A percentile compares a stretch with the other conserved stretches of the same genome.
Conservation (phyloP, 1,140 invertebrate genomes). For the Teleogryllus occipitalis region DNA sequence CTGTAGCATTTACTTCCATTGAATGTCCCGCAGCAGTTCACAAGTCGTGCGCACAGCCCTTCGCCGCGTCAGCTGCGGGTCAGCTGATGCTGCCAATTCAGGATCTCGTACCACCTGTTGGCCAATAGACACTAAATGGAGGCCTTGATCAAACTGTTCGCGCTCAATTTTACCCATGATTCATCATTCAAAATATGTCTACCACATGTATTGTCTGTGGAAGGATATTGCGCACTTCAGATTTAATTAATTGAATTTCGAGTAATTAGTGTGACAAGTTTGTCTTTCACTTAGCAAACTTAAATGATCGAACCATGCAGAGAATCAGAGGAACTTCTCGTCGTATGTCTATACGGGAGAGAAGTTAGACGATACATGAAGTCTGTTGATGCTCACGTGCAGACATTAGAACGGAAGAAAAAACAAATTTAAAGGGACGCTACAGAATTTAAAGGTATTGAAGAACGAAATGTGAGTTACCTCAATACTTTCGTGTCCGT, state of each 20-base stretch:
- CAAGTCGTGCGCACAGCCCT: no score
- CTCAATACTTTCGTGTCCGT: neutral
- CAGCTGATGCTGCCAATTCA: conserved; percentile 7
- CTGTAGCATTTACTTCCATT: no score
- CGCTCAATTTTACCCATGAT: conserved; percentile 21
- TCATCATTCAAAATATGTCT: conserved; percentile 18
- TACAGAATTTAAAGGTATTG: conserved; percentile 10
- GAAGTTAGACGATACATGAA: neutral
- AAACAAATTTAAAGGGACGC: conserved; percentile 10
- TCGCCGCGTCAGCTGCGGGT: neutral
- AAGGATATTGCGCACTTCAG: conserved; percentile 13
- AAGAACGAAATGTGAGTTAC: conserved; percentile 9
- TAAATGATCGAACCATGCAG: conserved; percentile 3
- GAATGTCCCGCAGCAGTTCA: no score
- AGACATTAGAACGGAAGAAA: conserved; percentile 13
- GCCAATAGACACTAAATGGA: neutral
- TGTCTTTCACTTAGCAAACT: neutral
- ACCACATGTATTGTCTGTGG: conserved; percentile 19
- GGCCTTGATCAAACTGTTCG: conserved; percentile 16
- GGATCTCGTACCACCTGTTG: conserved; percentile 1
- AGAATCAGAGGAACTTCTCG: neutral
- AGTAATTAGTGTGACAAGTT: conserved; percentile 15
- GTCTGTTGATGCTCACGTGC: neutral
- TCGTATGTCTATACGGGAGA: neutral
- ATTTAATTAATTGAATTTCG: conserved; percentile 10